Percentiles rank a stretch among this genome's conserved stretches.
These are phyloP conservation scores for Porites divaricata DNA, from an alignment of 92 coral and sea anemone genomes.

Conservation along the genomic window DNA sequence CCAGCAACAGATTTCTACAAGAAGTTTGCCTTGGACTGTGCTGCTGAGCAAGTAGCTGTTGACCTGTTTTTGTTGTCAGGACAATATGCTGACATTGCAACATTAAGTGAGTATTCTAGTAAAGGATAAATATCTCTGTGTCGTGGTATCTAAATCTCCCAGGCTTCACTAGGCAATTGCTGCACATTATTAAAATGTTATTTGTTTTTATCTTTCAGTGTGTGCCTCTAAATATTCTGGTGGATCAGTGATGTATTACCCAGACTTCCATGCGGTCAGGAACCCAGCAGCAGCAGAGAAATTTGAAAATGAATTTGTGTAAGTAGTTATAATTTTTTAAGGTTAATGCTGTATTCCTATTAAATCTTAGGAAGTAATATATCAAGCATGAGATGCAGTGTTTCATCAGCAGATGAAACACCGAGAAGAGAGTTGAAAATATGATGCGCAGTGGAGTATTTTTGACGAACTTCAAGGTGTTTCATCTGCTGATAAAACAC, in stretches of 20 bases:
- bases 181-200: not conserved
- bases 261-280: conserved; percentile 85
- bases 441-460: no score
- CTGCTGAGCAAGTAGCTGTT: conserved; percentile 98
- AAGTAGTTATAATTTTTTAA: conserved; percentile 31
- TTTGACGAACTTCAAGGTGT: no score
- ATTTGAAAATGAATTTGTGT: conserved; percentile 92
- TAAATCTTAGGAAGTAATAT: no score
- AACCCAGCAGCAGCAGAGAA: conserved; percentile 87
- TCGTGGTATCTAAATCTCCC: no score
- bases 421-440: no score
- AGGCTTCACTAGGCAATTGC: not conserved
- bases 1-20: conserved; percentile 99
- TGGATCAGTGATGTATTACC: conserved; percentile 88
- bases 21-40: conserved; percentile 98
- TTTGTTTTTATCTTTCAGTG: conserved; percentile 61
- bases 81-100: conserved; percentile 90
- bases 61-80: conserved; percentile 89
- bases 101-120: conserved; percentile 73
- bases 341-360: not conserved
- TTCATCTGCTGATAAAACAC: no score
- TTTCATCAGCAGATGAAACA: no score
- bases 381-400: no score
- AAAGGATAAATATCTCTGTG: not conserved
- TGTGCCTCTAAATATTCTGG: conserved; percentile 99